Conservation (phyloP, 2,113 vertebrate genomes). For the human region GRCh38 chr5:154294501-154295000, state of each 20-base stretch:
- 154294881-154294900: constrained; percentile 89
- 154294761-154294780: background rate
- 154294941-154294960: background rate
- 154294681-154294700: background rate
- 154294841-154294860: constrained; percentile 79
- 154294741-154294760: no score
- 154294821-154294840: constrained; percentile 81
- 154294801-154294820: constrained; percentile 82
- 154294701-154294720: background rate
- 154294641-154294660: background rate
- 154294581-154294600: background rate
- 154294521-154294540: accelerated
- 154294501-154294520: background rate
- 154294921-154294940: constrained; percentile 18
- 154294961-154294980: background rate
- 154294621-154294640: background rate
- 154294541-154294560: background rate
- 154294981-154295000: background rate
- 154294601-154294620: background rate
- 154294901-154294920: constrained; percentile 91
- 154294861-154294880: constrained; percentile 94
- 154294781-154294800: constrained; percentile 31
- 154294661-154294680: background rate
- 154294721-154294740: background rate
- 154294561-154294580: background rate